Base-by-base conservation (phyloP, 2,888 invertebrate genomes). In the Criorhina ranunculi region DNA sequence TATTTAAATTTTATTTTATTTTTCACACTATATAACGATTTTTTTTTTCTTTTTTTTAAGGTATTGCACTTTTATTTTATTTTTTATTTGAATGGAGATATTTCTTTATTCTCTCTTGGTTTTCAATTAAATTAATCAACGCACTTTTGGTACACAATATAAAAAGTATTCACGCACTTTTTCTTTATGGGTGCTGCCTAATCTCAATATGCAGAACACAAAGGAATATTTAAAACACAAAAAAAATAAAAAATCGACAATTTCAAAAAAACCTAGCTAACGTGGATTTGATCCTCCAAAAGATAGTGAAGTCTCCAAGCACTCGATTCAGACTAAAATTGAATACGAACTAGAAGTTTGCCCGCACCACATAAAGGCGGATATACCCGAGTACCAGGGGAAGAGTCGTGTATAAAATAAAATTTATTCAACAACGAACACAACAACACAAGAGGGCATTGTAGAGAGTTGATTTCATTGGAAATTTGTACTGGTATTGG, bases 241-340 rank as follows among this genome's bases (percentile, higher is more conserved):
- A 44, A 55, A 64, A n/a, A 53, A 29, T 69, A 62, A 60, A 44
- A 31, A 67, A 67, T 33, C 67, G 67, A 77, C 67, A 67, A 60
- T 67, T 72, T 72, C 31, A 55, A 42, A 64, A 62, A 72, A 83
- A 83, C 53, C 89, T 89, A 89, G 87, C 87, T 87, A 89, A 90
- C 89, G 90, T 91, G 91, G 90, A 91, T 90, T 90, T 90, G 90
- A 91, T 90, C 90, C 91, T 91, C 90, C 91, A 90, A 83, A n/a
- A 76, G 60, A 33, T 90, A 88, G 89, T 89, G 91, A 91, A 91
- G 91, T 90, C 91, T 91, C 90, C 91, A 91, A 91, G 90, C 89
- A 89, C 88, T 89, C 87, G 88, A 87, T 88, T 89, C 88, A 87
- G 88, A 89, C 89, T 87, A 83, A 88, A 86, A 62, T 78, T 82